Conservation (phyloP, 2,888 invertebrate genomes). For the Apeira syringaria region DNA sequence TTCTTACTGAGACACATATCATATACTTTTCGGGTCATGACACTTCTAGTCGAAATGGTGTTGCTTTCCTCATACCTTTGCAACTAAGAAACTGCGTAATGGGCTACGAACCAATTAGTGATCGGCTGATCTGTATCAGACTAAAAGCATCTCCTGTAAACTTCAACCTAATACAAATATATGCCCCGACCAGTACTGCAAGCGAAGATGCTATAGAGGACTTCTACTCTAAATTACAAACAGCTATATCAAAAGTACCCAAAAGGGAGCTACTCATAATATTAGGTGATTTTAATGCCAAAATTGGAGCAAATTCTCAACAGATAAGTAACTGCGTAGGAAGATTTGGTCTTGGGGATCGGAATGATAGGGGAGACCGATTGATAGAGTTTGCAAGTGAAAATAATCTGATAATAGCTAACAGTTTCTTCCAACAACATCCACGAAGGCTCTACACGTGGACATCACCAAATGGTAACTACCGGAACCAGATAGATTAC, state of each 20-base stretch:
- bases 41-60: constrained; percentile 2
- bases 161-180: constrained; percentile 23
- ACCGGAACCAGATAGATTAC: constrained; percentile 28
- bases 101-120: not conserved
- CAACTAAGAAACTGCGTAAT: not conserved
- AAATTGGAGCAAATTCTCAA: constrained; percentile 16
- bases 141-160: constrained; percentile 8
- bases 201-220: constrained; percentile 16
- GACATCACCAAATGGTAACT: constrained; percentile 20
- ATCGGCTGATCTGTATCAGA: constrained; percentile 13
- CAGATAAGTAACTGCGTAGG: constrained; percentile 12
- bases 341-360: constrained; percentile 17
- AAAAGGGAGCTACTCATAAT: constrained; percentile 14
- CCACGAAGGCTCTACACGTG: constrained; percentile 1
- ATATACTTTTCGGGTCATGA: constrained; percentile 14
- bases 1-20: constrained; percentile 12
- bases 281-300: constrained; percentile 23
- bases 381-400: constrained; percentile 19
- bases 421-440: constrained; percentile 26
- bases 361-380: constrained; percentile 27
- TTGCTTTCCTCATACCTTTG: not conserved
- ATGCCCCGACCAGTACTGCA: constrained; percentile 20
- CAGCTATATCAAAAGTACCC: constrained; percentile 7
- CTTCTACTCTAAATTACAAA: constrained; percentile 11
- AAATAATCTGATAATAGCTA: constrained; percentile 16